Base-by-base conservation (phyloP, 2,113 vertebrate genomes). In the Oncorhynchus masou region DNA sequence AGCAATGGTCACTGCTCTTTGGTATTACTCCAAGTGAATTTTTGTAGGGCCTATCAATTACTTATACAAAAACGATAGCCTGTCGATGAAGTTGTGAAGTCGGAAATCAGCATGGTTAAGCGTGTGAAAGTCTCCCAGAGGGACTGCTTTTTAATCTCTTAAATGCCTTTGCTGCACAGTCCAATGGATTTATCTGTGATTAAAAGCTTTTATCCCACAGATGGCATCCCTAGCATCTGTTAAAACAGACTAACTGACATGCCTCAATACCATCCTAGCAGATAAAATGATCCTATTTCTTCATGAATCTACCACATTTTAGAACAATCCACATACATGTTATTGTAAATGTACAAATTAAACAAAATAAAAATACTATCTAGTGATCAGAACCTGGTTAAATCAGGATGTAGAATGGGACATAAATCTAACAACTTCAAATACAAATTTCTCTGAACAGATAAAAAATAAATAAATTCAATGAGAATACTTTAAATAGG, bases 131-230 rank as follows among this genome's bases (percentile, higher is more conserved):
- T 48, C 34, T 25, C 25, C 25, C 3, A 51, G 27, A 1, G 69
- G 69, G 77, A 83, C 80, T 81, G 85, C 82, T 88, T 82, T 87
- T 86, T 89, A 89, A 92, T 85, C 87, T 82, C 79, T 83, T 88
- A 86, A 90, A 72, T 85, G 83, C 84, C 82, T 89, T 88, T 89
- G 57, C 84, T 29, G 45, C 34, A 3, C 70, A 64, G 67, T 73
- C 78, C 81, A 51, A 34, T 65, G 68, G 88, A 88, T 74, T 90
- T 80, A 86, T 73, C 71, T 76, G 67, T 85, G 87, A 91, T 91
- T 89, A 92, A 85, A 81, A 81, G 89, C 84, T 90, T 89, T 85
- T 79, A 22, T 15, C 64, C 7, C 72, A 59, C 88, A 86, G 82
- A 87, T 81, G 79, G 82, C 59, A 2, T 1, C 39, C 45, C 39